phyloP scores from a whole-genome alignment of 2,797 vertebrate species.

The Acridotheres tristis region DNA sequence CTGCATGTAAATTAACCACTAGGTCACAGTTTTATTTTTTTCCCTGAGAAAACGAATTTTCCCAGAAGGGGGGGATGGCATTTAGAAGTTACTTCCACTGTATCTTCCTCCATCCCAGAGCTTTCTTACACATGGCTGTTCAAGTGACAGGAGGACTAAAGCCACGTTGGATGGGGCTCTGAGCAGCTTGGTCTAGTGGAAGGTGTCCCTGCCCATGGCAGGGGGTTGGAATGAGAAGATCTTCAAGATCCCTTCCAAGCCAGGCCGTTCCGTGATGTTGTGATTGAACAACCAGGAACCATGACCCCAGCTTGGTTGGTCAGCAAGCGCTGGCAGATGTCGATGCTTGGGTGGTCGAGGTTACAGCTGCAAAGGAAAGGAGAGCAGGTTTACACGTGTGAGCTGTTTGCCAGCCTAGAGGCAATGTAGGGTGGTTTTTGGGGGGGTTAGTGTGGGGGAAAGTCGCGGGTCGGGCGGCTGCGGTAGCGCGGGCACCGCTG shows the following conservation, averaged over 20 bases:
- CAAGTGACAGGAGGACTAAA: background rate
- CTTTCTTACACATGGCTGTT: background rate
- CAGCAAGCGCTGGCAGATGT: background rate
- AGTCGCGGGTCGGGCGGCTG: background rate
- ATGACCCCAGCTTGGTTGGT: background rate
- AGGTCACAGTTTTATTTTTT: background rate
- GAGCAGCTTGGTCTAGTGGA: background rate
- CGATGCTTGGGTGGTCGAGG: background rate
- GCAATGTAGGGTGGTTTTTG: background rate
- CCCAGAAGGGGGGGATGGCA: background rate
- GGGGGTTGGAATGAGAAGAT: background rate
- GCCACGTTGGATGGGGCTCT: background rate
- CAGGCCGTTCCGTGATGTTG: background rate
- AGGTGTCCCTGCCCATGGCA: background rate
- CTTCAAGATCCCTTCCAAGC: background rate
- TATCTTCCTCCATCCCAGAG: background rate
- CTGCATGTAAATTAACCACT: constrained; percentile 32
- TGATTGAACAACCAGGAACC: background rate
- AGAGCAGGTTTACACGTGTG: background rate
- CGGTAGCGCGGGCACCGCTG: background rate
- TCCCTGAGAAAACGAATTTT: constrained; percentile 34
- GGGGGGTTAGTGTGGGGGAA: fast-evolving
- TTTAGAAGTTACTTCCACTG: background rate
- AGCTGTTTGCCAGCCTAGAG: background rate
- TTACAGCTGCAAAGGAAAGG: background rate